phyloP scores from a whole-genome alignment of 37 sponge, comb jelly and placozoan species.

The Spongia lamella region DNA sequence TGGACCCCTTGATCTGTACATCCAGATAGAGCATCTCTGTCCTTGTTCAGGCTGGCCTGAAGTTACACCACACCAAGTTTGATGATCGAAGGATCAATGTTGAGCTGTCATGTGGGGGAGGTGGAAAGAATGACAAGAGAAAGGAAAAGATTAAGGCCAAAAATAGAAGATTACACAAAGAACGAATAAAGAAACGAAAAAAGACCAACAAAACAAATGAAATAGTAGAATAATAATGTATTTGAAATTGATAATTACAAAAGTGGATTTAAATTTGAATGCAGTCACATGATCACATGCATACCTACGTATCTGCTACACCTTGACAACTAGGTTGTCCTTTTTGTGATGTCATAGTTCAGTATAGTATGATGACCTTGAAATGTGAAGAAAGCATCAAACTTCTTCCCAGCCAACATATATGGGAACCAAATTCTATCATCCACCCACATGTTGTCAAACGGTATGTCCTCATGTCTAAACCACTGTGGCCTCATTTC shows the following conservation, averaged over 20 bases:
- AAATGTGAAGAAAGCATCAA: conserved; percentile 49
- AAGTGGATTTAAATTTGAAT: no score
- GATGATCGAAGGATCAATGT: conserved; percentile 76
- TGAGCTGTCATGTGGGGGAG: conserved; percentile 95
- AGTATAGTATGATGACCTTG: not conserved
- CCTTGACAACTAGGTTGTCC: no score
- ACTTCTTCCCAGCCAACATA: conserved; percentile 66
- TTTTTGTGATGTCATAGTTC: no score
- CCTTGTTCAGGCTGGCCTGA: conserved; percentile 75
- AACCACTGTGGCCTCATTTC: conserved; percentile 73
- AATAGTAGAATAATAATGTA: no score
- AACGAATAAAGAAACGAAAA: conserved; percentile 2
- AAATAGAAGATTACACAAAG: conserved; percentile 41
- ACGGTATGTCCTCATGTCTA: conserved; percentile 65
- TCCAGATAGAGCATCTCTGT: not conserved
- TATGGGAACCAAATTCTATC: conserved; percentile 85
- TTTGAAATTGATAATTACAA: no score
- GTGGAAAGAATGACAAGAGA: conserved; percentile 72
- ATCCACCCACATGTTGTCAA: conserved; percentile 87
- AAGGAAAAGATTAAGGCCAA: conserved; percentile 67
- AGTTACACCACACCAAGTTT: conserved; percentile 71
- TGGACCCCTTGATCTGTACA: conserved; percentile 2
- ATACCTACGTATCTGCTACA: no score
- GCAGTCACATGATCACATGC: no score
- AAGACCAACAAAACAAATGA: conserved; percentile 13